These are phyloP conservation scores for Sardina pilchardus DNA, from an alignment of 2,113 vertebrate genomes.

Conservation along the genomic window DNA sequence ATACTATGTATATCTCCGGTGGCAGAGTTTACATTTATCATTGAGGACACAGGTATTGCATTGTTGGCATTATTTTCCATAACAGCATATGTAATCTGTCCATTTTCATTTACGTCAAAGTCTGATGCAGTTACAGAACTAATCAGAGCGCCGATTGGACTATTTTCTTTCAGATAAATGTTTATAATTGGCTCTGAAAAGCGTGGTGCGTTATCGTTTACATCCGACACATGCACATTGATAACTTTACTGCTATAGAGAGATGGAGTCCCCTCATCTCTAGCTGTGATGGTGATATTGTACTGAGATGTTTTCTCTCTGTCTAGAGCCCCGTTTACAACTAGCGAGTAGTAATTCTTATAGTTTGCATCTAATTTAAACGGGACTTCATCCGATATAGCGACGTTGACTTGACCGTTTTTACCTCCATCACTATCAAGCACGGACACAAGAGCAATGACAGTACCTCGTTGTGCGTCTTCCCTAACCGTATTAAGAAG, in stretches of 20 bases:
- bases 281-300: constrained; percentile 53
- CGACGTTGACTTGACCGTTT: too few species aligned
- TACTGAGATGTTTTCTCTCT: constrained; percentile 46
- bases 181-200: constrained; percentile 48
- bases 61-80: constrained; percentile 35
- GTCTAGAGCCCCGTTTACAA: constrained; percentile 54
- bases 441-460: too few species aligned
- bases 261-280: constrained; percentile 55
- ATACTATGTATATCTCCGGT: constrained; percentile 28
- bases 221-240: constrained; percentile 50
- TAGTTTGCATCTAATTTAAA: constrained; percentile 55
- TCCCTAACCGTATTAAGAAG: constrained; percentile 67
- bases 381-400: too few species aligned
- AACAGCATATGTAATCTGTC: constrained; percentile 49
- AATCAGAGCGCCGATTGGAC: constrained; percentile 56
- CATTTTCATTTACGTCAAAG: constrained; percentile 57
- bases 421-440: too few species aligned
- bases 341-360: constrained; percentile 69
- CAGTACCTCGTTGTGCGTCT: constrained; percentile 67
- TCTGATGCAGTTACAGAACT: constrained; percentile 62
- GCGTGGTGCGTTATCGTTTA: constrained; percentile 58
- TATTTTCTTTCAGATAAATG: constrained; percentile 62
- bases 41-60: constrained; percentile 49
- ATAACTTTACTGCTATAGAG: constrained; percentile 50
- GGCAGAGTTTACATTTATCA: constrained; percentile 40